Conservation (phyloP, 2,113 vertebrate species). For the Petromus typicus region DNA sequence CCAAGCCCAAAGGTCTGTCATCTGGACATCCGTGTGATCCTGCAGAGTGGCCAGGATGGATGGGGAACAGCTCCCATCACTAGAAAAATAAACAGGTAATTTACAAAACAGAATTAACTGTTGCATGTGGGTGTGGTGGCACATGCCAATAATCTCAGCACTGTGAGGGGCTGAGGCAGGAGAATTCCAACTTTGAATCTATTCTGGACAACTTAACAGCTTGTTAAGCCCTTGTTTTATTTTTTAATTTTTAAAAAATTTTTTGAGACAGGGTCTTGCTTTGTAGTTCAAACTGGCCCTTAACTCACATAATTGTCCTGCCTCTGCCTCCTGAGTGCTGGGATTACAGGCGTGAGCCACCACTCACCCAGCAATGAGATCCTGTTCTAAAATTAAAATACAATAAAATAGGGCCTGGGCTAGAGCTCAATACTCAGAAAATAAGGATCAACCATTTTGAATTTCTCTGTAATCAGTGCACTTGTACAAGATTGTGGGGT, state of each 20-base stretch:
- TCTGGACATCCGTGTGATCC: background rate
- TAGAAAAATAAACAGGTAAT: conserved; percentile 55
- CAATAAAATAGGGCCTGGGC: background rate
- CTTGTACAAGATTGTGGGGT: background rate
- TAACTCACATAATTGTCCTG: too few species aligned
- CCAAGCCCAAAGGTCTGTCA: background rate
- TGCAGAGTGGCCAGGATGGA: background rate
- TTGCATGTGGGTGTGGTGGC: background rate
- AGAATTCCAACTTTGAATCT: background rate
- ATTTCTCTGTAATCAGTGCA: background rate
- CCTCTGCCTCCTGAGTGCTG: too few species aligned
- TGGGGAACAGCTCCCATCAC: background rate
- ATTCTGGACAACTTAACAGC: background rate
- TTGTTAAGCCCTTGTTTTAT: background rate
- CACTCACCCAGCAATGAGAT: too few species aligned
- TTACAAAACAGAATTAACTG: conserved; percentile 15
- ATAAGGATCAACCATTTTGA: conserved; percentile 11
- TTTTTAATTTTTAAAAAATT: too few species aligned
- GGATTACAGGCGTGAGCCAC: too few species aligned
- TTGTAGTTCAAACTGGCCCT: too few species aligned
- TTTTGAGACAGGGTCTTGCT: too few species aligned
- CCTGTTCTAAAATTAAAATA: too few species aligned
- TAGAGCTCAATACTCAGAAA: background rate
- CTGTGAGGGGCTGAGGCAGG: background rate
- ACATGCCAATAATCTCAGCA: background rate